Base-by-base conservation (phyloP, 2,797 vertebrate species). In the Picus viridis region DNA sequence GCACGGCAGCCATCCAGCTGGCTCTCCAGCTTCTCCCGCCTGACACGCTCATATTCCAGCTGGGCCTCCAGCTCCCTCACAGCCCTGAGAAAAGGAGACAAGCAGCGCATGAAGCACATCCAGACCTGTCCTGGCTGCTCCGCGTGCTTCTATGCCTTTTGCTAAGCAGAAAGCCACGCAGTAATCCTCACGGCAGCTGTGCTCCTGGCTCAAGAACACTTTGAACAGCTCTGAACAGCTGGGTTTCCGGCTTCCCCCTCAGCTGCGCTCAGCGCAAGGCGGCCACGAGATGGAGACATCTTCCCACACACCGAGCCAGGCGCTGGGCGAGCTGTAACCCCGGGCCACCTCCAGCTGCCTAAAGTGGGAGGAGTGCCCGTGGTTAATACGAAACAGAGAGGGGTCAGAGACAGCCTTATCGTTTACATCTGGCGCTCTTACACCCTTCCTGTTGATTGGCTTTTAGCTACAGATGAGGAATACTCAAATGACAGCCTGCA, bases 21-120 rank as follows among this genome's bases (percentile, higher is more conserved):
- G 67, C 95, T 94, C 87, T 98, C 98, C 94, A 98, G 95, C 87
- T 97, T 97, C 95, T 98, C 98, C 92, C 98, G 88, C 9, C 97
- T 97, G 23, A 98, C 51, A 19, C 97, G 96, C 47, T 98, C 98
- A 0, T 97, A 97, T 26, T 97, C 97, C 75, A 98, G 95, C 88
- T 98, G 97, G 4, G n/a, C 94, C 69, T 97, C 95, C 47, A 98
- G 92, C 43, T 98, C 98, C 73, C 74, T 93, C 80, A 98, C 71
- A 45, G 80, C 84, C 90, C 98, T 98, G 90, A 91, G 30, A 43
- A 90, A 90, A 76, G 32, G 12, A 57, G 69, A 71, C 15, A 30
- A 79, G 11, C 72, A 11, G 56, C 47, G 36, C 36, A 7, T 2
- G 12, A 76, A 71, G 32, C 6, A 6, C 41, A 49, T 8, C 49